Percentiles rank a stretch among this genome's conserved stretches.
phyloP scores from a whole-genome alignment of 2,113 vertebrate genomes.

The Oryzias woworae region DNA sequence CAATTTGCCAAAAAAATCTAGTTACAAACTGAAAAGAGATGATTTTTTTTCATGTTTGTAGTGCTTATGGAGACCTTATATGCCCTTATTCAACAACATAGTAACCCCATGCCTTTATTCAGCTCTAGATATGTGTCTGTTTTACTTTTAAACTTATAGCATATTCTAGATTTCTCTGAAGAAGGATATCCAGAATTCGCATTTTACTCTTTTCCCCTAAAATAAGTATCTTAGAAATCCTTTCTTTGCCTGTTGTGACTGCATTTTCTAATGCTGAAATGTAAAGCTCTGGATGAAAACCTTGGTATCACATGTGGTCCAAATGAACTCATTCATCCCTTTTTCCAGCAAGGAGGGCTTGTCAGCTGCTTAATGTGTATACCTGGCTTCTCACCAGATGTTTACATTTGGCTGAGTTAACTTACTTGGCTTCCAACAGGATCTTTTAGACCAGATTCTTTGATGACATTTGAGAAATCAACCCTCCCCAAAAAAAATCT shows the following conservation, averaged over 20 bases:
- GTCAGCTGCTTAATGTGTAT: conserved; percentile 63
- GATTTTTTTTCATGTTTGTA: conserved; percentile 23
- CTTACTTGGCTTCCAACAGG: conserved; percentile 60
- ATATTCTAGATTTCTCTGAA: conserved; percentile 76
- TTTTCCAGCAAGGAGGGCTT: conserved; percentile 32
- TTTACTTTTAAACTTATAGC: conserved; percentile 71
- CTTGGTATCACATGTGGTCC: conserved; percentile 62
- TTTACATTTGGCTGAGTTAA: conserved; percentile 72
- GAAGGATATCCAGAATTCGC: conserved; percentile 72
- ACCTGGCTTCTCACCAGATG: conserved; percentile 58
- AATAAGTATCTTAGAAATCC: conserved; percentile 76
- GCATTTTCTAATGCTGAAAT: conserved; percentile 57
- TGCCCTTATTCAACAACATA: conserved; percentile 70
- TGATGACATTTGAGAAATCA: conserved; percentile 5
- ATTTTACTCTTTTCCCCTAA: conserved; percentile 70
- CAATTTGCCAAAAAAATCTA: conserved; percentile 30
- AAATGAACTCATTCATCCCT: conserved; percentile 55
- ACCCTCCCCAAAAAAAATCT: conserved; percentile 7
- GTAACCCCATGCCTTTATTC: conserved; percentile 67
- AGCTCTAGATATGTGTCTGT: conserved; percentile 73
- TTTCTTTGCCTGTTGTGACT: conserved; percentile 74
- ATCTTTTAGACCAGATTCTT: not conserved
- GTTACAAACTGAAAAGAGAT: conserved; percentile 23
- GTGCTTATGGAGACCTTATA: conserved; percentile 75
- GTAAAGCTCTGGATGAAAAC: conserved; percentile 61